These are phyloP conservation scores for Epinephelus fuscoguttatus DNA, from an alignment of 2,113 vertebrate genomes.

Conservation along the genomic window DNA sequence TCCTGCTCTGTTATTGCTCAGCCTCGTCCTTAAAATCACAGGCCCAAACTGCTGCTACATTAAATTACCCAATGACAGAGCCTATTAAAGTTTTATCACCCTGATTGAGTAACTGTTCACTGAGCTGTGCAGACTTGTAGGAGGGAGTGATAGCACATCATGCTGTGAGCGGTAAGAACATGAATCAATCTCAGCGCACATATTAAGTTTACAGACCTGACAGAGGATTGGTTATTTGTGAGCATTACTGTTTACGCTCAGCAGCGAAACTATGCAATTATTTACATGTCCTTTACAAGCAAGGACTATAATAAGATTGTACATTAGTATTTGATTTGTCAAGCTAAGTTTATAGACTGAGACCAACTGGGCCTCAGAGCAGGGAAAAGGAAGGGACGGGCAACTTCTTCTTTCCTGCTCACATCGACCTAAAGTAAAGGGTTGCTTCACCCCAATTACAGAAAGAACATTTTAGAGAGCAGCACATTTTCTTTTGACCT, in stretches of 20 bases:
- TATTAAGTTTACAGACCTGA: constrained; percentile 6
- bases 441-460: not conserved
- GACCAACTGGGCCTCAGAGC: not conserved
- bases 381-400: constrained; percentile 47
- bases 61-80: constrained; percentile 37
- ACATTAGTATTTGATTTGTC: not conserved
- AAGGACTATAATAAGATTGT: not conserved
- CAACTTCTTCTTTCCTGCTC: constrained; percentile 10
- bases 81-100: constrained; percentile 30
- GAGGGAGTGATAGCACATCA: constrained; percentile 12
- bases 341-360: constrained; percentile 39
- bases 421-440: not conserved
- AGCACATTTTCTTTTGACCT: not conserved
- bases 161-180: not conserved
- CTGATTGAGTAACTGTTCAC: constrained; percentile 51
- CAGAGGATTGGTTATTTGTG: not conserved
- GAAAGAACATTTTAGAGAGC: not conserved
- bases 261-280: constrained; percentile 6
- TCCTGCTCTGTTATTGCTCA: not conserved
- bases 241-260: constrained; percentile 18
- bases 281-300: constrained; percentile 41
- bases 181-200: not conserved
- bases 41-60: constrained; percentile 1
- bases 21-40: not conserved
- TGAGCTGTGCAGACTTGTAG: constrained; percentile 51